These are phyloP conservation scores for Labia minor DNA, from an alignment of 2,888 invertebrate species.

Conservation along the genomic window DNA sequence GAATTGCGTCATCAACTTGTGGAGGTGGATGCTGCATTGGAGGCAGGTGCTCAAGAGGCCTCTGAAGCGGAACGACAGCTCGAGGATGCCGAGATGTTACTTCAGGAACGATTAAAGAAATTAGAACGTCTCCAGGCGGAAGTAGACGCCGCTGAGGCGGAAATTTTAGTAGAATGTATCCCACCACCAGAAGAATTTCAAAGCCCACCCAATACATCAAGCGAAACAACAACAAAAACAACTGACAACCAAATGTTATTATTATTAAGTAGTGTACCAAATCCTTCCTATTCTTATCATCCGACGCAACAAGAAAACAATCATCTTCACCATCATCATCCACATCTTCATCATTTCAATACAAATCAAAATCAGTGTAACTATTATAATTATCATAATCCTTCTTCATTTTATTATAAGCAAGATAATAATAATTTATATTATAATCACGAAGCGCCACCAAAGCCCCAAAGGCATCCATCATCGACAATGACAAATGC, in stretches of 20 bases:
- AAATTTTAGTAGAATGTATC: neutral
- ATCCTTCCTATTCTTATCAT: neutral
- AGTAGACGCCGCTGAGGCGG: conserved; percentile 29
- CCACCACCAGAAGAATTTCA: conserved; percentile 24
- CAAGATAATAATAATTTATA: neutral
- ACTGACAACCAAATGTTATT: neutral
- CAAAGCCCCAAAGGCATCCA: neutral
- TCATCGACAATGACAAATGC: neutral
- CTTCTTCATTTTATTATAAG: neutral
- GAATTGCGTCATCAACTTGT: conserved; percentile 28
- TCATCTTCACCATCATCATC: no score
- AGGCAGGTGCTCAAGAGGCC: conserved; percentile 28
- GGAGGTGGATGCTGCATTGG: conserved; percentile 29
- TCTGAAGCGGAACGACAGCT: conserved; percentile 31
- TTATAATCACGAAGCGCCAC: neutral
- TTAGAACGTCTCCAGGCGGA: conserved; percentile 30
- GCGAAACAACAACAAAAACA: conserved; percentile 14
- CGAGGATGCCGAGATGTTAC: conserved; percentile 29
- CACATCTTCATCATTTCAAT: no score
- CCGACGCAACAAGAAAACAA: no score
- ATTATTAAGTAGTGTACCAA: neutral
- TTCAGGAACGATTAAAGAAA: conserved; percentile 30
- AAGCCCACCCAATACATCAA: conserved; percentile 25
- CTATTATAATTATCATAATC: neutral
- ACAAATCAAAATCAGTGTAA: no score